Conservation (phyloP, 2,888 invertebrate species). For the Cylindroiulus punctatus region DNA sequence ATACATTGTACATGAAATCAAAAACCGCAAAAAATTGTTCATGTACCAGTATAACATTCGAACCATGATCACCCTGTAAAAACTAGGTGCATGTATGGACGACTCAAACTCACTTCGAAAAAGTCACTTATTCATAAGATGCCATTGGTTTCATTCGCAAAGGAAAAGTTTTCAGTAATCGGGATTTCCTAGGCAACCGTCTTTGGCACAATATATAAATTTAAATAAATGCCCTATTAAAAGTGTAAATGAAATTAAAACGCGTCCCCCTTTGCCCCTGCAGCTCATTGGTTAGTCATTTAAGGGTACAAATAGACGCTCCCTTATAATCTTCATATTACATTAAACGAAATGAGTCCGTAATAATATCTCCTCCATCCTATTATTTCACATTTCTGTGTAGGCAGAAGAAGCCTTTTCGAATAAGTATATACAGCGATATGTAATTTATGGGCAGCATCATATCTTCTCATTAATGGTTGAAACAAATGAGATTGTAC, state of each 20-base stretch:
- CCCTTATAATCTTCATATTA: constrained; percentile 43
- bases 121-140: too few species aligned
- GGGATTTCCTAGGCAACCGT: not conserved
- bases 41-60: too few species aligned
- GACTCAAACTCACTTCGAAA: not conserved
- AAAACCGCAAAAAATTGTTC: too few species aligned
- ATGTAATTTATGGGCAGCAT: constrained; percentile 53
- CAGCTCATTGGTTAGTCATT: constrained; percentile 33
- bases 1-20: too few species aligned
- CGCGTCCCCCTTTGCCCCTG: not conserved
- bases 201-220: constrained; percentile 8
- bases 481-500: constrained; percentile 55
- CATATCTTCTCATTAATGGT: constrained; percentile 55
- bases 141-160: not conserved
- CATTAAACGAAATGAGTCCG: constrained; percentile 39
- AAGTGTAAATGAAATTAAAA: constrained; percentile 43
- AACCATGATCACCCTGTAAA: too few species aligned
- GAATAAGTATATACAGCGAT: constrained; percentile 48
- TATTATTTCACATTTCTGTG: constrained; percentile 18
- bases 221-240: constrained; percentile 40
- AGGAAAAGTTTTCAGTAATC: not conserved
- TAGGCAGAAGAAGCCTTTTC: not conserved
- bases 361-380: constrained; percentile 40
- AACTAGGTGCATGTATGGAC: not conserved
- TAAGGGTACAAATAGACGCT: constrained; percentile 30